Evolutionary conservation across 2,797 vertebrate genomes (phyloP), one percentile per base, ranked within the genome.

Genomic region (Lutjanus argentimaculatus): DNA sequence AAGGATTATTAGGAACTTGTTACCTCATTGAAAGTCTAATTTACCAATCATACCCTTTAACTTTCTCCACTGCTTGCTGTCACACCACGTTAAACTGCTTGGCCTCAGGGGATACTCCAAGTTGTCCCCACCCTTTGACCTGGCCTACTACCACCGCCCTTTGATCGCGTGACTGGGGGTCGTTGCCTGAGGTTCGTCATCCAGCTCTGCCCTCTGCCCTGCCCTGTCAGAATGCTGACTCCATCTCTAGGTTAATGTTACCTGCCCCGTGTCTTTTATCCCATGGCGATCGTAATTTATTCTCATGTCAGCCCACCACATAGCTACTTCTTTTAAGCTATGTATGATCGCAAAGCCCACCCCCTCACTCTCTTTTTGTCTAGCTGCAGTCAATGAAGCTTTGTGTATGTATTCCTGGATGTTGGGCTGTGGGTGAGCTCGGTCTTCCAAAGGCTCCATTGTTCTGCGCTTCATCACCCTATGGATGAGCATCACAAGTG

Each of bases 321-420:
- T 46, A 30, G 49, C 36, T 57, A 63, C 43, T 73, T 87, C 71
- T 77, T 75, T 74, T 46, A 80, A 73, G 55, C 55, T 76, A 57
- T 65, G 71, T 73, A 59, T 57, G 70, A 77, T 36, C 64, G 36
- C 13, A 46, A 19, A 21, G 40, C 67, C 63, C 68, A 43, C 76
- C 77, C 57, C 72, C 46, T 16, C 22, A 25, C 22, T 58, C 40
- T 76, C n/a, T 67, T 72, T 59, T 70, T 77, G 75, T 80, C 68
- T 69, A 53, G 66, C 75, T 30, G 51, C 58, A 90, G 75, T 97
- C 95, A 96, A 95, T 96, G 95, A 93, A 85, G 92, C 94, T 95
- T 96, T 96, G 95, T 97, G 93, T 95, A 91, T 91, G 93, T 92
- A 84, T 81, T 89, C 88, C 88, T 93, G 93, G 91, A 93, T 94